Conservation (phyloP, 1,140 invertebrate species). For the Sarcophaga bullata region DNA sequence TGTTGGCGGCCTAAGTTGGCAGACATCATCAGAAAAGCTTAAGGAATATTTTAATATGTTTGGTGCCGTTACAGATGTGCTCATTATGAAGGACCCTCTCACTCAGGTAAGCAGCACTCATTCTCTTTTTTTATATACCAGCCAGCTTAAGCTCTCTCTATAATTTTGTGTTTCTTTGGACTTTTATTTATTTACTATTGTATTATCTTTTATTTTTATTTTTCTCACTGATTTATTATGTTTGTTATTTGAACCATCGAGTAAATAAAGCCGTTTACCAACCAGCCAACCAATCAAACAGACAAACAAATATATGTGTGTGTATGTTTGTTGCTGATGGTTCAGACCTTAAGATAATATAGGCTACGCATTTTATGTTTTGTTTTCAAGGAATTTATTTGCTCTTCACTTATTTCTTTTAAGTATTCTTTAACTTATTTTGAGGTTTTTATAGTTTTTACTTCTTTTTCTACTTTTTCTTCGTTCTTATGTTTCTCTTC, state of each 20-base stretch:
- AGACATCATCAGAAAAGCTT: slow-evolving; percentile 89
- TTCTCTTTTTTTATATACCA: slow-evolving; percentile 16
- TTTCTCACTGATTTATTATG: neutral
- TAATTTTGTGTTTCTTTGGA: neutral
- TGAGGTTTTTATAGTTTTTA: too few species aligned
- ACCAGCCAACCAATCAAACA: too few species aligned
- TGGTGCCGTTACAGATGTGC: slow-evolving; percentile 89
- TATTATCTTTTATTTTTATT: too few species aligned
- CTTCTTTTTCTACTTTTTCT: neutral
- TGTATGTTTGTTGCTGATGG: too few species aligned
- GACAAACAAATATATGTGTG: too few species aligned
- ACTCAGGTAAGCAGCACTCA: slow-evolving; percentile 77
- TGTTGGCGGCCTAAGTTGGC: slow-evolving; percentile 90
- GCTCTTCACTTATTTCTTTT: neutral
- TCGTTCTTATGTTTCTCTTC: neutral
- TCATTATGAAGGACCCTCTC: slow-evolving; percentile 94
- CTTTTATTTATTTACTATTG: neutral
- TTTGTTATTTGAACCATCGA: neutral
- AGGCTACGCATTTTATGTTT: neutral
- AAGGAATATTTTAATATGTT: slow-evolving; percentile 92
- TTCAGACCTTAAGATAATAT: too few species aligned
- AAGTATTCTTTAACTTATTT: neutral
- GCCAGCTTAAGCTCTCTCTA: too few species aligned
- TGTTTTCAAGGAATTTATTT: neutral
- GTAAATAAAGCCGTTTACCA: too few species aligned